Percentiles rank a stretch among this genome's conserved stretches.
These are phyloP conservation scores for Ophthalmolycus amberensis DNA, from an alignment of 2,113 vertebrate species.

Conservation along the genomic window DNA sequence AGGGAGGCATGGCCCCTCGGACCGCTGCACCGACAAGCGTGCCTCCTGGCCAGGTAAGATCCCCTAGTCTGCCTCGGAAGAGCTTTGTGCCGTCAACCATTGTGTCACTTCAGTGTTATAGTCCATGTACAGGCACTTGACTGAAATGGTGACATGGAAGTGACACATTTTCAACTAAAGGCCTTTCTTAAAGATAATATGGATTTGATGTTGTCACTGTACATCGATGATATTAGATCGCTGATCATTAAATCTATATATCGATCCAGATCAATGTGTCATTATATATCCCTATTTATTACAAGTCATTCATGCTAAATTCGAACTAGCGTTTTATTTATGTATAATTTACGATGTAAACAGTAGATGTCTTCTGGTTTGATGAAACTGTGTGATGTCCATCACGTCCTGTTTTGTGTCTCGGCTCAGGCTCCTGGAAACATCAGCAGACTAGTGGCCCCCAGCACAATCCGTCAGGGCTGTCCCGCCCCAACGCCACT, in stretches of 20 bases:
- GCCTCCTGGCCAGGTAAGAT: slow-evolving; percentile 88
- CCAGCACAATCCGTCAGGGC: slow-evolving; percentile 90
- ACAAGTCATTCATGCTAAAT: not conserved
- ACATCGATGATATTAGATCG: not conserved
- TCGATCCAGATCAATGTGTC: not conserved
- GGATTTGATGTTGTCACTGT: no score
- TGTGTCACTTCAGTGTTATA: not conserved
- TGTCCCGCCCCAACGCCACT: slow-evolving; percentile 88
- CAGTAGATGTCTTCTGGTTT: not conserved
- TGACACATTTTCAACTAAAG: not conserved
- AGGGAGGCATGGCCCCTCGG: slow-evolving; percentile 88
- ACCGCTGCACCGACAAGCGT: slow-evolving; percentile 89
- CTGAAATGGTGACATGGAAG: not conserved
- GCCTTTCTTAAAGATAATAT: no score
- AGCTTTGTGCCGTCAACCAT: not conserved
- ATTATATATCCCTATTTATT: not conserved
- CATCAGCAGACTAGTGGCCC: slow-evolving; percentile 90
- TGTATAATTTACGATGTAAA: not conserved
- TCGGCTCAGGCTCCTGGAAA: slow-evolving; percentile 87
- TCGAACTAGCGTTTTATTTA: not conserved
- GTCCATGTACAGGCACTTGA: not conserved
- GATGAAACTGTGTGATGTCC: not conserved
- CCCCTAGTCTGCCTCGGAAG: not conserved
- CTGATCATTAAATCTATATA: not conserved
- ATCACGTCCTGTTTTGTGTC: not conserved